Evolutionary conservation across 2,888 invertebrate species (phyloP).

Genomic region (Tiliacea aurago): DNA sequence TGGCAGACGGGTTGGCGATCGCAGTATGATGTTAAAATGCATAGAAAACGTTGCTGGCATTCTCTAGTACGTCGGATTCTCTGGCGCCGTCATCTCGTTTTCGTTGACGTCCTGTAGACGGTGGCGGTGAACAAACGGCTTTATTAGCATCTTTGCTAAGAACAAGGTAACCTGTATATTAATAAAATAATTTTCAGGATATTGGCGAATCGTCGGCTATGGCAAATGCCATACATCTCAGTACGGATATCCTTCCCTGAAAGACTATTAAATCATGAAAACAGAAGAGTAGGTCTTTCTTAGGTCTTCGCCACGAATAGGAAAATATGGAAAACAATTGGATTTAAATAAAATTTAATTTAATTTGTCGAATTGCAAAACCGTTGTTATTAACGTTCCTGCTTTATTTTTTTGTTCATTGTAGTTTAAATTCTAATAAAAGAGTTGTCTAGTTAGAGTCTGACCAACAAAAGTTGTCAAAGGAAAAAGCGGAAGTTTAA

Average conservation of each 20-base stretch:
- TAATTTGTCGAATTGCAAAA: not conserved
- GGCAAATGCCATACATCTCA: not conserved
- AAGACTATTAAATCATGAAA: not conserved
- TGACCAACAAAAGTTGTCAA: too few relatives aligned
- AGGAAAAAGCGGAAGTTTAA: too few relatives aligned
- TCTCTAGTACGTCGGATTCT: too few relatives aligned
- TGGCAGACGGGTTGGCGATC: too few relatives aligned
- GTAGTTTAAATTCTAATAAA: not conserved
- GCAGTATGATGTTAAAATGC: too few relatives aligned
- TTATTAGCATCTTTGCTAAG: not conserved
- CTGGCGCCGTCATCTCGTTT: not conserved
- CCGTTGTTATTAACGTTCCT: not conserved
- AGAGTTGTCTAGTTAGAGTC: too few relatives aligned
- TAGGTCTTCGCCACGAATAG: not conserved
- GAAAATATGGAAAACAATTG: not conserved
- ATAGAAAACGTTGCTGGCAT: too few relatives aligned
- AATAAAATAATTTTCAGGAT: conserved; percentile 28
- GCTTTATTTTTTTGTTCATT: not conserved
- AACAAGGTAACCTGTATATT: not conserved
- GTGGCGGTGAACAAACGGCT: not conserved
- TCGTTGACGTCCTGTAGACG: not conserved
- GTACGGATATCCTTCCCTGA: fast-evolving
- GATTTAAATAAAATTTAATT: not conserved
- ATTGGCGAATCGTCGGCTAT: conserved; percentile 30
- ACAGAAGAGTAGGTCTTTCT: not conserved